Percentiles rank a stretch among this genome's conserved stretches.
These are phyloP conservation scores for Andrena praecox DNA, from an alignment of 2,888 invertebrate species.

Conservation along the genomic window DNA sequence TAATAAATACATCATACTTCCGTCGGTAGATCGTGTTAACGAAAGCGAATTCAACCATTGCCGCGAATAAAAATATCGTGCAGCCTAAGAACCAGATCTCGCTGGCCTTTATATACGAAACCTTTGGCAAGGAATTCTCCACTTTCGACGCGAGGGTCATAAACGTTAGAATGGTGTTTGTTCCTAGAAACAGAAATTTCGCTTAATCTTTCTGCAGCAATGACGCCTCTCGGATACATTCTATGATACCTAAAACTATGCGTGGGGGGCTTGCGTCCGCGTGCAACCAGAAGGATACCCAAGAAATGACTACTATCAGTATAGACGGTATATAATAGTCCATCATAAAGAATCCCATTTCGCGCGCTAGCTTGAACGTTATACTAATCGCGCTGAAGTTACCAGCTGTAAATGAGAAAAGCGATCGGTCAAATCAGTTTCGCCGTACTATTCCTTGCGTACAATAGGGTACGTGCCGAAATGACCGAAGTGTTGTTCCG, in stretches of 20 bases:
- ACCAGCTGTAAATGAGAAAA: slow-evolving; percentile 87
- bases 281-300: slow-evolving; percentile 96
- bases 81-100: slow-evolving; percentile 96
- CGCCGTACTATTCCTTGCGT: background rate
- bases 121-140: slow-evolving; percentile 94
- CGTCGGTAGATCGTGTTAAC: slow-evolving; percentile 95
- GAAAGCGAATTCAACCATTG: slow-evolving; percentile 94
- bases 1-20: slow-evolving; percentile 86
- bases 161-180: slow-evolving; percentile 94
- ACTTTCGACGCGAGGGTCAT: slow-evolving; percentile 94
- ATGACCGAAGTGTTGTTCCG: slow-evolving; percentile 90
- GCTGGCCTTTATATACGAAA: slow-evolving; percentile 95
- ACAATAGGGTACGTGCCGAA: slow-evolving; percentile 86
- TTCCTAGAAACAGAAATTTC: slow-evolving; percentile 86
- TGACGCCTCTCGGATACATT: slow-evolving; percentile 75
- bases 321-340: slow-evolving; percentile 95
- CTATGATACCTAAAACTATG: slow-evolving; percentile 89
- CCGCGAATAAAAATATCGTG: slow-evolving; percentile 93
- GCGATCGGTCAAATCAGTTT: slow-evolving; percentile 72
- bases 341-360: slow-evolving; percentile 95
- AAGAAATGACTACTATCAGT: slow-evolving; percentile 93
- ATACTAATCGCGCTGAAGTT: slow-evolving; percentile 93
- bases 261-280: slow-evolving; percentile 94
- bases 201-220: background rate
- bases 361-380: slow-evolving; percentile 91